phyloP scores from a whole-genome alignment of 2,888 invertebrate species.

The Drosophila acutilabella region DNA sequence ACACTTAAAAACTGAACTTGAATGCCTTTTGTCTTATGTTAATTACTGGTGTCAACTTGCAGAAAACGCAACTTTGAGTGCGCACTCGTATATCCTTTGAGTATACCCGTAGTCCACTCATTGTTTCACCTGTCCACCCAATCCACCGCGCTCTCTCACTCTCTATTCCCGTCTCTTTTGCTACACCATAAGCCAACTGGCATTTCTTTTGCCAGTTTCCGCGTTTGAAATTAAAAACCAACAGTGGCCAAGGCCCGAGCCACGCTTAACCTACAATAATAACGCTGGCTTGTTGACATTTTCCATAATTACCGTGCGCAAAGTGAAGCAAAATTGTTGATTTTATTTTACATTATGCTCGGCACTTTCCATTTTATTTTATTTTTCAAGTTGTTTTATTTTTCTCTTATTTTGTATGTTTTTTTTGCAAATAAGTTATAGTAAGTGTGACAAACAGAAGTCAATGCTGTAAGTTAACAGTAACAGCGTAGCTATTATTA shows the following conservation, averaged over 20 bases:
- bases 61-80: constrained; percentile 71
- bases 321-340: constrained; percentile 75
- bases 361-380: constrained; percentile 30
- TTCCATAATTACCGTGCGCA: constrained; percentile 80
- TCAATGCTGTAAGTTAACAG: constrained; percentile 6
- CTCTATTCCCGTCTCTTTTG: neutral
- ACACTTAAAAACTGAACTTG: constrained; percentile 53
- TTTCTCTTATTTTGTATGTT: constrained; percentile 12
- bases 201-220: constrained; percentile 51
- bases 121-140: neutral
- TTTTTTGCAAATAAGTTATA: constrained; percentile 37
- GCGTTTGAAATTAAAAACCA: constrained; percentile 80
- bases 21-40: constrained; percentile 77
- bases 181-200: constrained; percentile 24
- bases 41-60: constrained; percentile 78
- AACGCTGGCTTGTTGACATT: constrained; percentile 75
- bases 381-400: constrained; percentile 8
- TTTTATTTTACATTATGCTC: constrained; percentile 74
- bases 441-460: constrained; percentile 27
- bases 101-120: constrained; percentile 28
- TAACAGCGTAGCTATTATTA: constrained; percentile 6
- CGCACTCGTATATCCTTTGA: constrained; percentile 78
- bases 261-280: constrained; percentile 74
- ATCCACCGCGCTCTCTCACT: neutral
- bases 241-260: constrained; percentile 73